Conservation (phyloP, 2,888 invertebrate species). For the Polydrusus pterygomalis region DNA sequence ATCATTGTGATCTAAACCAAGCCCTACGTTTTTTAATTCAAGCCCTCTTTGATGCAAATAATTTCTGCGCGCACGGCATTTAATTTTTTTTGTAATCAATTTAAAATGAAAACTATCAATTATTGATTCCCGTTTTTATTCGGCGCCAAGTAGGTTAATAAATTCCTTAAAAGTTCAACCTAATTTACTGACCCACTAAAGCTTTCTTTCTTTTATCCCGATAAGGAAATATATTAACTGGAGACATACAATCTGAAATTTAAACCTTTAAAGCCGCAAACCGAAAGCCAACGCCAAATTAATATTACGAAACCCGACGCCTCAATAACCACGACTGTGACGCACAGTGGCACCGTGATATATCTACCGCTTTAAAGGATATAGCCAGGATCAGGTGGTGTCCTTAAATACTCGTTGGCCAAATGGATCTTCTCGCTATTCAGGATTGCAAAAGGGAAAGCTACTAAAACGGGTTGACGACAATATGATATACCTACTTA, state of each 20-base stretch:
- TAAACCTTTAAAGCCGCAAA: conserved; percentile 3
- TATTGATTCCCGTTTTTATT: no score
- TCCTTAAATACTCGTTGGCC: conserved; percentile 37
- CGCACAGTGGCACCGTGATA: conserved; percentile 35
- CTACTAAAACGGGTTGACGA: conserved; percentile 5
- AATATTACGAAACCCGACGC: conserved; percentile 33
- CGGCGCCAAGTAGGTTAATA: no score
- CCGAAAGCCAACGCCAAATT: conserved; percentile 32
- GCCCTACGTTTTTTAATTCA: no score
- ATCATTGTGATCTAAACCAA: no score
- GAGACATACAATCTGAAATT: neutral
- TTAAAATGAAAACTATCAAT: no score
- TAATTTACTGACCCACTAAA: neutral
- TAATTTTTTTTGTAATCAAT: no score
- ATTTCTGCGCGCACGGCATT: no score
- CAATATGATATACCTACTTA: conserved; percentile 12
- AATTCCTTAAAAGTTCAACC: no score
- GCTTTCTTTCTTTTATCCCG: neutral
- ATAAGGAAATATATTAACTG: neutral
- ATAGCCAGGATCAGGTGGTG: conserved; percentile 47
- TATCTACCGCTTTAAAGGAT: conserved; percentile 39
- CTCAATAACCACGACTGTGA: conserved; percentile 24
- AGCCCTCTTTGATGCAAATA: no score
- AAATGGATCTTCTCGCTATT: conserved; percentile 37
- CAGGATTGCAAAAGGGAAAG: neutral